Conservation (phyloP, 2,888 invertebrate species). For the Caenorhabditis auriculariae region DNA sequence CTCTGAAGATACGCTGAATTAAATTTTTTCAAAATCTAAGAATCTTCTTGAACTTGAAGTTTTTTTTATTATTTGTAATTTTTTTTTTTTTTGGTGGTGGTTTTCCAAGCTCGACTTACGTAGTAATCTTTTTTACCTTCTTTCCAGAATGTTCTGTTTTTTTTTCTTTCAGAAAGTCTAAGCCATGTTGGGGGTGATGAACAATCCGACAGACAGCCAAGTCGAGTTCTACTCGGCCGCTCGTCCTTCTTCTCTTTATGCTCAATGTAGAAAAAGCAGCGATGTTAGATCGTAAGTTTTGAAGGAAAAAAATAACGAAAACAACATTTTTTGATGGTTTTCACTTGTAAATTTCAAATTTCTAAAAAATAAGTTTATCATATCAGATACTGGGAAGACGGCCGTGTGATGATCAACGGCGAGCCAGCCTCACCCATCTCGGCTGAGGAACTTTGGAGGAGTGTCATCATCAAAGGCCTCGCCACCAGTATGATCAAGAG, state of each 20-base stretch:
- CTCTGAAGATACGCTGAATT: too few species aligned
- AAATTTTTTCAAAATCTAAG: too few species aligned
- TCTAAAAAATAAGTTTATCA: background rate
- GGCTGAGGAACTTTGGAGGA: conserved; percentile 34
- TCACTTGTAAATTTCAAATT: background rate
- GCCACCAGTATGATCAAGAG: conserved; percentile 26
- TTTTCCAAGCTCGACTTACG: too few species aligned
- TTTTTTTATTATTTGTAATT: too few species aligned
- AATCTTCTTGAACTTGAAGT: too few species aligned
- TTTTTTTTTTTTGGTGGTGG: too few species aligned
- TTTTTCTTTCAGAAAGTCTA: too few species aligned
- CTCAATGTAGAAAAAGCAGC: conserved; percentile 23
- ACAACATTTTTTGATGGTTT: background rate
- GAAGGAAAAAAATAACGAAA: background rate
- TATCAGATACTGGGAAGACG: conserved; percentile 37
- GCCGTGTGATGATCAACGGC: conserved; percentile 37
- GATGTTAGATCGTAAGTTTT: conserved; percentile 25
- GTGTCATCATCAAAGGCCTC: conserved; percentile 25
- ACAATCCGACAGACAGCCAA: conserved; percentile 30
- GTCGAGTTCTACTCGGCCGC: conserved; percentile 42
- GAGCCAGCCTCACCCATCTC: conserved; percentile 18
- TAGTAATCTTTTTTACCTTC: too few species aligned
- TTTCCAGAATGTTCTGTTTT: too few species aligned
- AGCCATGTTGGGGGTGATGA: conserved; percentile 55
- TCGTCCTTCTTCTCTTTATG: conserved; percentile 32